These are phyloP conservation scores for Gymnodraco acuticeps DNA, from an alignment of 2,797 vertebrate genomes.

Conservation along the genomic window DNA sequence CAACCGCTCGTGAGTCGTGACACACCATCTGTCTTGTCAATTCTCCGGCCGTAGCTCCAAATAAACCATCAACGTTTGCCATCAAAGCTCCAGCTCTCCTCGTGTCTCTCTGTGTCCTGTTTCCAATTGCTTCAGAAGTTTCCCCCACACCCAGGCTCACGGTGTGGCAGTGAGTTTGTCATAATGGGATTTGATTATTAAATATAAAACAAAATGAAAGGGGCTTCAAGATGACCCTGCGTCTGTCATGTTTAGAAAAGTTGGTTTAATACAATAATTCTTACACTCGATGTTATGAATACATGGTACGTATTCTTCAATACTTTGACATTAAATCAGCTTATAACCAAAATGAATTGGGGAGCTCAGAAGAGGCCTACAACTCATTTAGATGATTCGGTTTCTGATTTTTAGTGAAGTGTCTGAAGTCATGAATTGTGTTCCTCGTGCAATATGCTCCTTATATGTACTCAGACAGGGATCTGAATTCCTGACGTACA, in stretches of 20 bases:
- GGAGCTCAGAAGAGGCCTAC: not conserved
- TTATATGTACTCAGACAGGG: not conserved
- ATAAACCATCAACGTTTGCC: no score
- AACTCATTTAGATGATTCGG: not conserved
- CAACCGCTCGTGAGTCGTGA: no score
- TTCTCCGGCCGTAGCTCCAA: no score
- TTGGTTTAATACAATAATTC: not conserved
- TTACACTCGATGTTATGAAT: not conserved
- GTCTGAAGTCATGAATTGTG: not conserved
- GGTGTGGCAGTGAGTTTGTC: no score
- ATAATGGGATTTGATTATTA: no score
- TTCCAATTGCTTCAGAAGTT: no score
- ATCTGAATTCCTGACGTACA: not conserved
- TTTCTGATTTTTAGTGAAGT: not conserved
- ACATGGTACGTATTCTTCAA: not conserved
- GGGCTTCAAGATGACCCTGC: not conserved
- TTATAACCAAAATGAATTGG: not conserved
- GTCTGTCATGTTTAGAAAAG: no score
- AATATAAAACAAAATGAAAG: not conserved
- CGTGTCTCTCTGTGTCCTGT: no score
- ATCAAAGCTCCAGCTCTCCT: no score
- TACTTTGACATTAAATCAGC: not conserved
- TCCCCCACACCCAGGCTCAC: no score
- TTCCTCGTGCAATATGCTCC: not conserved
- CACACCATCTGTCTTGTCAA: no score